Percentiles rank a stretch among this genome's conserved stretches.
These are phyloP conservation scores for Mycteria americana DNA, from an alignment of 2,797 vertebrate species.

Conservation along the genomic window DNA sequence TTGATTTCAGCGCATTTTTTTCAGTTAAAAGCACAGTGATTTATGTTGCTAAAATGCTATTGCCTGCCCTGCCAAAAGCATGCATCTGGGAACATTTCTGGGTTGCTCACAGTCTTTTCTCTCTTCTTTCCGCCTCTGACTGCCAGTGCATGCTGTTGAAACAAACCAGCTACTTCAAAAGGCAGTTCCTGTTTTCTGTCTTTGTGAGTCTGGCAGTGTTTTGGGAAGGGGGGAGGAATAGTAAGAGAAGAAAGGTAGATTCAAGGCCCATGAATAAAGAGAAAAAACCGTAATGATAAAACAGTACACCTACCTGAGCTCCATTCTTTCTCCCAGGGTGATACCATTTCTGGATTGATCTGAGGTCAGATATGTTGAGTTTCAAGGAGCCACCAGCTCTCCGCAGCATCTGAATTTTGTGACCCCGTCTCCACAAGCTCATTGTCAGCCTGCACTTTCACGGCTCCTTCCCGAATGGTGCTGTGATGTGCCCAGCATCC, in stretches of 20 bases:
- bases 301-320: conserved; percentile 40
- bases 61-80: conserved; percentile 60
- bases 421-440: not conserved
- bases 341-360: not conserved
- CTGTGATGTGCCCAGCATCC: not conserved
- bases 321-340: conserved; percentile 17
- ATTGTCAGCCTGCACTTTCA: not conserved
- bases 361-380: not conserved
- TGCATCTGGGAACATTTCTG: conserved; percentile 63
- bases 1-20: conserved; percentile 48
- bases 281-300: not conserved
- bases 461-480: not conserved
- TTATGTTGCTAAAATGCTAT: conserved; percentile 50
- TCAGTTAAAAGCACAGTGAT: conserved; percentile 55
- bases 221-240: not conserved
- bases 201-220: conserved; percentile 11
- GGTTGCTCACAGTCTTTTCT: conserved; percentile 50
- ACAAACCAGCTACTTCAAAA: conserved; percentile 54
- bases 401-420: not conserved
- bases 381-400: not conserved
- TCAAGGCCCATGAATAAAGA: not conserved
- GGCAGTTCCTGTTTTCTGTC: conserved; percentile 20
- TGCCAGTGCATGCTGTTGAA: conserved; percentile 47
- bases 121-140: conserved; percentile 7
- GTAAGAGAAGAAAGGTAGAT: conserved; percentile 15